Conservation (phyloP, 1,140 invertebrate species). For the Drosophila leontia region DNA sequence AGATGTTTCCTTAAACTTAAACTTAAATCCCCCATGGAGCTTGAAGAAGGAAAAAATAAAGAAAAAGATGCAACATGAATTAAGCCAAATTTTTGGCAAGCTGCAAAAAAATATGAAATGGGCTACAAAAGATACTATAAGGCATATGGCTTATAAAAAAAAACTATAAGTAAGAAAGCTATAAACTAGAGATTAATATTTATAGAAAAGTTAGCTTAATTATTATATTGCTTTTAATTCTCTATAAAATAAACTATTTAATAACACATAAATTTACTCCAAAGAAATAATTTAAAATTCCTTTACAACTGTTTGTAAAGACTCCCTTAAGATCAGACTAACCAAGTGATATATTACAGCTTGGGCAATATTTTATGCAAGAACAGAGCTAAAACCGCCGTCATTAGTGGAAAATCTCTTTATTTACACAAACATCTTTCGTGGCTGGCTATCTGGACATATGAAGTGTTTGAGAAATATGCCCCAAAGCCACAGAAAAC, state of each 20-base stretch:
- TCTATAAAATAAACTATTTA: neutral
- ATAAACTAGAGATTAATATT: neutral
- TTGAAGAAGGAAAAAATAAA: neutral
- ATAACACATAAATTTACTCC: too few species aligned
- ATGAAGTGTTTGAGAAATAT: slow-evolving; percentile 44
- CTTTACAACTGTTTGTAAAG: neutral
- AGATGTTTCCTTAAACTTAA: slow-evolving; percentile 58
- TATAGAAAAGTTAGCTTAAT: too few species aligned
- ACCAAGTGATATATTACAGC: slow-evolving; percentile 22
- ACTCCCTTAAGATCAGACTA: slow-evolving; percentile 3
- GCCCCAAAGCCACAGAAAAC: slow-evolving; percentile 17
- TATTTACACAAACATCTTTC: slow-evolving; percentile 41
- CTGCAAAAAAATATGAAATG: slow-evolving; percentile 67
- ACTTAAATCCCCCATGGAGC: slow-evolving; percentile 52
- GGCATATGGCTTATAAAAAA: slow-evolving; percentile 28
- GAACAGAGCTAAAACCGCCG: slow-evolving; percentile 10
- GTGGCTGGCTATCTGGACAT: slow-evolving; percentile 13
- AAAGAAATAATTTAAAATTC: neutral
- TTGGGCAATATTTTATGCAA: slow-evolving; percentile 19
- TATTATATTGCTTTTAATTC: neutral
- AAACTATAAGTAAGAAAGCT: too few species aligned
- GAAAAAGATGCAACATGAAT: slow-evolving; percentile 37
- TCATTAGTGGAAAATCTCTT: slow-evolving; percentile 43
- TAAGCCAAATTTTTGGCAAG: slow-evolving; percentile 65
- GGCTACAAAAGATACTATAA: slow-evolving; percentile 18